Evolutionary conservation across 2,113 vertebrate species (phyloP).

Genomic region (Myiagra hebetior): DNA sequence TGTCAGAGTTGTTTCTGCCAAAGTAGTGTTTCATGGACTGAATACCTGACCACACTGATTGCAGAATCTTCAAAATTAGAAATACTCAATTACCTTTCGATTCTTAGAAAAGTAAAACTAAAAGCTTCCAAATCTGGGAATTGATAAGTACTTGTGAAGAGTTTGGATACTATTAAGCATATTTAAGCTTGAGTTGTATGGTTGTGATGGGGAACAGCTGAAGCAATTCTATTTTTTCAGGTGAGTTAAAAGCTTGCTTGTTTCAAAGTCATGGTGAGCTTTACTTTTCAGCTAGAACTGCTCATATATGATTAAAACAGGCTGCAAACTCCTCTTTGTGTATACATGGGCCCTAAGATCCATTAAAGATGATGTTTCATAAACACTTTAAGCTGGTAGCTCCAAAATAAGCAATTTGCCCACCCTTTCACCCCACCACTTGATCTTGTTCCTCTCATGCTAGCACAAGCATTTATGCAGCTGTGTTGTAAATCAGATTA

Average conservation of each 20-base stretch:
- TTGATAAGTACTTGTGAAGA: neutral
- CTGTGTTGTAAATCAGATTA: neutral
- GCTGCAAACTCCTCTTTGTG: accelerated
- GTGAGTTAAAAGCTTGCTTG: neutral
- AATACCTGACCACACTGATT: neutral
- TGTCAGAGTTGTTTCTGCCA: neutral
- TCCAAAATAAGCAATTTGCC: neutral
- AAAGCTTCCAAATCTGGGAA: neutral
- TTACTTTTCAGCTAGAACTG: neutral
- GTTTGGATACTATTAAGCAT: neutral
- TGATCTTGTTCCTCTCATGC: neutral
- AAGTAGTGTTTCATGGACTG: neutral
- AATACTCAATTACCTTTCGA: neutral
- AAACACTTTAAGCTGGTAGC: neutral
- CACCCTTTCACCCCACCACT: neutral
- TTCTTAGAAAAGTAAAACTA: neutral
- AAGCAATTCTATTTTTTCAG: neutral
- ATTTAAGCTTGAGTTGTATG: neutral
- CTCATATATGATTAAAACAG: neutral
- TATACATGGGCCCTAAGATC: neutral
- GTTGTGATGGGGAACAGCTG: neutral
- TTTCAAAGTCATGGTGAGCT: neutral
- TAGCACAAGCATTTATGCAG: neutral
- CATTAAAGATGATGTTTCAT: neutral
- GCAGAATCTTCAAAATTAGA: neutral